Evolutionary conservation across 2,797 vertebrate species (phyloP), one percentile per base, ranked within the genome.

Genomic region (Sebastolobus altivelis): DNA sequence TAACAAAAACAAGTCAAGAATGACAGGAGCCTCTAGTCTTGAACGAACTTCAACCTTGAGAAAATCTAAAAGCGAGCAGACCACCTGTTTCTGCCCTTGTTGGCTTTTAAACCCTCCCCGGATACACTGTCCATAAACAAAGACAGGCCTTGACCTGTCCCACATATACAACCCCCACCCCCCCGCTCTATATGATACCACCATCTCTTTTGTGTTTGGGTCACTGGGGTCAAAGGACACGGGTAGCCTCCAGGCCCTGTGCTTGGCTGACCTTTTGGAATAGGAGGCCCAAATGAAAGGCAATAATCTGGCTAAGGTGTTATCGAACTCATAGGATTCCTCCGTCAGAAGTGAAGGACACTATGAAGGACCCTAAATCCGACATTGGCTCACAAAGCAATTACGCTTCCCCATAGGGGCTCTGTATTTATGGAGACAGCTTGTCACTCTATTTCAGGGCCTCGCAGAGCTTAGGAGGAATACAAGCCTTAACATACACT

Each of bases 391-490:
- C 86, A 90, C 90, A 88, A 91, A 94, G 90, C 93, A 94, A 94
- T 95, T 94, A 94, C 60, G 79, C 20, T 66, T 67, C 71, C 79
- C 91, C 54, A 82, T 70, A 81, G 87, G 89, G 86, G 72, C 73
- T 91, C 86, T 85, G 90, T 93, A 94, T 96, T 95, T 95, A 92
- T 93, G 94, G 92, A 83, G 91, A 87, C 72, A 65, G 92, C 89
- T 95, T 95, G 94, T 94, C 94, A 93, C 93, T 94, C 94, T 94
- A 94, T 93, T 94, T 95, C 92, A 94, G 90, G 92, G 91, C 82
- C 87, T 88, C 18, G 0, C 3, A 5, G 79, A 90, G 91, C 88
- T 94, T 91, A 84, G 65, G 63, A 87, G 73, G 74, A 85, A 89
- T 68, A 90, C 74, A 91, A 86, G 91, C 89, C 86, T 91, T 60